phyloP scores from a whole-genome alignment of 2,113 vertebrate genomes.

The Peromyscus leucopus region DNA sequence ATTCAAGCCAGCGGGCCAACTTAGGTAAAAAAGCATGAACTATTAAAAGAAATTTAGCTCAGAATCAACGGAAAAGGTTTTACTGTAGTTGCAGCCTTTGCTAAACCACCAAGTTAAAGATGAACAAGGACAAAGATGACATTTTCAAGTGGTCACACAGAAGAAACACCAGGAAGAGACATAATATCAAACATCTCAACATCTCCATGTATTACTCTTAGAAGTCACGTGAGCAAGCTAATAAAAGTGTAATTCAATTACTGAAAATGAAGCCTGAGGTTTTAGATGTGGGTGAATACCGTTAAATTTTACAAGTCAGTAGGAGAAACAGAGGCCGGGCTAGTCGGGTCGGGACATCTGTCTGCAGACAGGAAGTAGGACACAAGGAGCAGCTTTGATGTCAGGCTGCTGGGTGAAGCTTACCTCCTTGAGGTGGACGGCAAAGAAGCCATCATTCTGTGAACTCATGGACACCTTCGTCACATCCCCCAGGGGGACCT shows the following conservation, averaged over 20 bases:
- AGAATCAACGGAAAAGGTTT: background rate
- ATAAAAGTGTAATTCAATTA: background rate
- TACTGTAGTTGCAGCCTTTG: background rate
- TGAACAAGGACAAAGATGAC: background rate
- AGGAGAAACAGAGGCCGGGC: background rate
- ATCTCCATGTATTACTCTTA: background rate
- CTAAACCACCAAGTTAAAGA: background rate
- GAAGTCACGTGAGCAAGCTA: background rate
- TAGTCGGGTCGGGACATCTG: background rate
- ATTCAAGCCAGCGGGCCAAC: background rate
- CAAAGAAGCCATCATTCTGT: slow-evolving; percentile 97
- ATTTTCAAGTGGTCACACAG: background rate
- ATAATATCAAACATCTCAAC: background rate
- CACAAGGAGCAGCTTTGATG: background rate
- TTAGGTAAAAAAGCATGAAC: background rate
- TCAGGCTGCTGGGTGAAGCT: background rate
- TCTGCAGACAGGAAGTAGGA: background rate
- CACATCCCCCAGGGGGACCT: slow-evolving; percentile 94
- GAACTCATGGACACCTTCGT: slow-evolving; percentile 97
- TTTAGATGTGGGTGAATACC: background rate
- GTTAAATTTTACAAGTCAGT: background rate
- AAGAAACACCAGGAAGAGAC: background rate
- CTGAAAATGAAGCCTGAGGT: background rate
- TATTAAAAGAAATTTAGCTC: background rate
- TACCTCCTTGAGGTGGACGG: slow-evolving; percentile 97